phyloP scores from a whole-genome alignment of 1,140 invertebrate species.

The Diploscapter pachys region DNA sequence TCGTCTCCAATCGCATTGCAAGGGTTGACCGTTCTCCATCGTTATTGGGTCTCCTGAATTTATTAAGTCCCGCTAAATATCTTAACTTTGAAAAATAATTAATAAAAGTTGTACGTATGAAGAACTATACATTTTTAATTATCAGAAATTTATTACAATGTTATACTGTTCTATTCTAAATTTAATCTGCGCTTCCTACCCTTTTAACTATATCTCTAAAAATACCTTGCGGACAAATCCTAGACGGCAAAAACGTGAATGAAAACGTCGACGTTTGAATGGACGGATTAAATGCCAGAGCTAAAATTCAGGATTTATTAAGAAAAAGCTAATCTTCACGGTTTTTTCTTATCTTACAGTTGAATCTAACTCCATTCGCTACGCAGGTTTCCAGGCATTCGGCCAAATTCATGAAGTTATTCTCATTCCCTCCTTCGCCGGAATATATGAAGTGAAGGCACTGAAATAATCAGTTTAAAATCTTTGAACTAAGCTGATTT shows the following conservation, averaged over 20 bases:
- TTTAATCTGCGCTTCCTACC: too few species aligned
- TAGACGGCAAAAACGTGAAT: conserved; percentile 14
- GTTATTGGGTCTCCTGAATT: not conserved
- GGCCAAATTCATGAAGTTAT: conserved; percentile 36
- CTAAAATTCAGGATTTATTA: conserved; percentile 7
- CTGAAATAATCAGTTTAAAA: not conserved
- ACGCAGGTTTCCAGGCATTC: conserved; percentile 29
- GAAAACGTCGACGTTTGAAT: not conserved
- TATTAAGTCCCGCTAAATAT: not conserved
- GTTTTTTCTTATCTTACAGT: conserved; percentile 6
- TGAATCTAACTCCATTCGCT: conserved; percentile 29
- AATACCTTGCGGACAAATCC: conserved; percentile 26
- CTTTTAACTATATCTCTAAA: not conserved
- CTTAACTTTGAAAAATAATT: not conserved
- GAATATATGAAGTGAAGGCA: conserved; percentile 40
- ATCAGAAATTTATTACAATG: not conserved
- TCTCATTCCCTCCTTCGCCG: conserved; percentile 38
- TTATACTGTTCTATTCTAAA: not conserved
- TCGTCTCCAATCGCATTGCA: conserved; percentile 17
- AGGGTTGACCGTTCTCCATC: conserved; percentile 7
- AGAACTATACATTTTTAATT: not conserved
- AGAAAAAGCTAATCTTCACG: not conserved
- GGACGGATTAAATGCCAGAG: conserved; percentile 3
- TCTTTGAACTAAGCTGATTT: too few species aligned
- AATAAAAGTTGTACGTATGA: not conserved